Conservation (phyloP, 2,888 invertebrate genomes). For the Syrista parreyssii region DNA sequence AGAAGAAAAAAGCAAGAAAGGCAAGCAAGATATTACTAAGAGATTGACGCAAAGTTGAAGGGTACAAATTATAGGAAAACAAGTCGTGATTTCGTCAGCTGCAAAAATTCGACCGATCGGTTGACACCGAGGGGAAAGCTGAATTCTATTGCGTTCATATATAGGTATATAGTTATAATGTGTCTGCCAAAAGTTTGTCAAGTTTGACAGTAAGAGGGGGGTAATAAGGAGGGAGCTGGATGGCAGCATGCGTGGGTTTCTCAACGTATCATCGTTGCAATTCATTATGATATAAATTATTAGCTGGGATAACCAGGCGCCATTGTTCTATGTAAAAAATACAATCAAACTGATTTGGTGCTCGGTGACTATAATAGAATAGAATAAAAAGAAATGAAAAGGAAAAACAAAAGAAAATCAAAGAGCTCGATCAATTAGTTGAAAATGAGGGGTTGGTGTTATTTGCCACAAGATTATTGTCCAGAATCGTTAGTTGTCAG, state of each 20-base stretch:
- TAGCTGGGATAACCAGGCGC: not conserved
- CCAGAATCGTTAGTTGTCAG: too few relatives aligned
- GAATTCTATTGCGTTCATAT: not conserved
- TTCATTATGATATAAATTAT: not conserved
- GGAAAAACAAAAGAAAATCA: not conserved
- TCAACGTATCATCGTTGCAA: not conserved
- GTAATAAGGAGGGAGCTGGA: not conserved
- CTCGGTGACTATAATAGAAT: not conserved
- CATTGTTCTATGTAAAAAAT: not conserved
- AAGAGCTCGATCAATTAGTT: not conserved
- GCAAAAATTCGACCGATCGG: not conserved
- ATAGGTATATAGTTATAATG: not conserved
- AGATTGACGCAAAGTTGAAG: not conserved
- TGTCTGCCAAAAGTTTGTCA: not conserved
- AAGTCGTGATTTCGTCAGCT: not conserved
- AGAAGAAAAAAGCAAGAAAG: not conserved
- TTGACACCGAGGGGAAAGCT: not conserved
- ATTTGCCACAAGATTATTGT: too few relatives aligned
- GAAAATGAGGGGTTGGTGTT: too few relatives aligned
- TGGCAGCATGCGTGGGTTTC: not conserved
- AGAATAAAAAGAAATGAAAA: not conserved
- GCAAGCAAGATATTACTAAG: not conserved
- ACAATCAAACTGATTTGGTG: not conserved
- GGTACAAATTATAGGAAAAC: not conserved
- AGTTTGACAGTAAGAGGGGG: not conserved